phyloP scores from a whole-genome alignment of 2,113 vertebrate species.

The Motacilla tschutschensis region DNA sequence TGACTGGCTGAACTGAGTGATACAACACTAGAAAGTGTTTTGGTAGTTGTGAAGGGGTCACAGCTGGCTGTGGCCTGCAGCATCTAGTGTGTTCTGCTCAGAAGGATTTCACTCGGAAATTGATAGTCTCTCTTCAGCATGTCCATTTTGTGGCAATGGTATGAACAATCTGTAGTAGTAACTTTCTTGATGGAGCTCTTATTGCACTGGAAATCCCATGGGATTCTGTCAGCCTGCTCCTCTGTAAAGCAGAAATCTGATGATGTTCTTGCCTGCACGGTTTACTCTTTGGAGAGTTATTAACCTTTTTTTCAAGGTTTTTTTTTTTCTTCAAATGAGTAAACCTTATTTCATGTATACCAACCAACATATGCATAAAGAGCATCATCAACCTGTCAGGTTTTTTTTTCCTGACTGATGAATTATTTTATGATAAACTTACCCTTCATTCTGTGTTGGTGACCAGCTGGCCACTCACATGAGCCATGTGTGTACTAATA shows the following conservation, averaged over 20 bases:
- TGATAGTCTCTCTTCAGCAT: neutral
- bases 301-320: accelerated
- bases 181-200: neutral
- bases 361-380: neutral
- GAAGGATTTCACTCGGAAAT: neutral
- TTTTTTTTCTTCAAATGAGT: neutral
- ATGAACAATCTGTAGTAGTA: neutral
- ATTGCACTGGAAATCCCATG: accelerated
- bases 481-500: neutral
- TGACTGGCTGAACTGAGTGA: neutral
- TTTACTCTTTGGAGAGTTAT: neutral
- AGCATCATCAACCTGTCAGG: neutral
- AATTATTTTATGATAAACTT: neutral
- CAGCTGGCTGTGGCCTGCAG: neutral
- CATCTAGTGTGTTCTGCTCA: neutral
- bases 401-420: neutral
- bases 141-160: neutral
- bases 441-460: neutral
- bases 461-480: neutral
- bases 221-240: neutral
- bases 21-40: accelerated
- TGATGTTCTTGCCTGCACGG: neutral
- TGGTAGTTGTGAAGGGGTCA: neutral
- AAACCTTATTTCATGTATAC: neutral
- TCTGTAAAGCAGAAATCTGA: neutral